Percentiles rank a stretch among this genome's conserved stretches.
Conservation (phyloP, 1,140 invertebrate genomes). For the Zelostemma sp. region DNA sequence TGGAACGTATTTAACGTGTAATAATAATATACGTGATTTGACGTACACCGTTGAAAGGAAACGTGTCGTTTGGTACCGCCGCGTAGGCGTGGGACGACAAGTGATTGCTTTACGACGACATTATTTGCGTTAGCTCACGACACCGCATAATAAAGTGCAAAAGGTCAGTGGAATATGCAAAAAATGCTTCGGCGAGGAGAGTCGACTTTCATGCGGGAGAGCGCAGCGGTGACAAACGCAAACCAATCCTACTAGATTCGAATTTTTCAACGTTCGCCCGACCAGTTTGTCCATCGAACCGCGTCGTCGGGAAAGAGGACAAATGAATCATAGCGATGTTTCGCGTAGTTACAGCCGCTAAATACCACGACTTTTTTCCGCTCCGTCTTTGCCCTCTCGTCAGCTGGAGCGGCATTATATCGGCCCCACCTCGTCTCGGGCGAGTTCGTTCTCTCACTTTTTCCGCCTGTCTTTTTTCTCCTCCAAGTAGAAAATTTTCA, state of each 20-base stretch:
- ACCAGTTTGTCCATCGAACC: too few relatives aligned
- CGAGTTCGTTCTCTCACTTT: constrained; percentile 24
- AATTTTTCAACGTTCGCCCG: too few relatives aligned
- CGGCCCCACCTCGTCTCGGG: constrained; percentile 16
- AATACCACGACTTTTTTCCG: constrained; percentile 60
- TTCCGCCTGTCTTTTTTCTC: constrained; percentile 62
- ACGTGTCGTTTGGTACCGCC: constrained; percentile 2
- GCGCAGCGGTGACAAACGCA: too few relatives aligned
- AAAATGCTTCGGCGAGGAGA: constrained; percentile 21
- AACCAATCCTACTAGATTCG: too few relatives aligned
- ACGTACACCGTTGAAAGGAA: constrained; percentile 12
- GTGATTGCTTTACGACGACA: constrained; percentile 64
- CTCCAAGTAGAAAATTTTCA: constrained; percentile 70
- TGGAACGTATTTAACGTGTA: too few relatives aligned
- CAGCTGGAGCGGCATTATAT: constrained; percentile 4
- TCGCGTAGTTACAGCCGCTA: constrained; percentile 67
- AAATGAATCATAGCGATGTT: constrained; percentile 58
- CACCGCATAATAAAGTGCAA: constrained; percentile 58
- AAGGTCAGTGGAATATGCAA: constrained; percentile 32
- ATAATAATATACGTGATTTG: too few relatives aligned
- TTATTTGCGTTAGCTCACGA: constrained; percentile 61
- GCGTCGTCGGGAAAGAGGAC: too few relatives aligned
- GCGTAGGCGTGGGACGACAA: constrained; percentile 32
- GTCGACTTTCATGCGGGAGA: too few relatives aligned
- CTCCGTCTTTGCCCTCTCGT: constrained; percentile 10